Evolutionary conservation across 37 sponge, comb jelly and placozoan species (phyloP).

Genomic region (Ephydatia muelleri): DNA sequence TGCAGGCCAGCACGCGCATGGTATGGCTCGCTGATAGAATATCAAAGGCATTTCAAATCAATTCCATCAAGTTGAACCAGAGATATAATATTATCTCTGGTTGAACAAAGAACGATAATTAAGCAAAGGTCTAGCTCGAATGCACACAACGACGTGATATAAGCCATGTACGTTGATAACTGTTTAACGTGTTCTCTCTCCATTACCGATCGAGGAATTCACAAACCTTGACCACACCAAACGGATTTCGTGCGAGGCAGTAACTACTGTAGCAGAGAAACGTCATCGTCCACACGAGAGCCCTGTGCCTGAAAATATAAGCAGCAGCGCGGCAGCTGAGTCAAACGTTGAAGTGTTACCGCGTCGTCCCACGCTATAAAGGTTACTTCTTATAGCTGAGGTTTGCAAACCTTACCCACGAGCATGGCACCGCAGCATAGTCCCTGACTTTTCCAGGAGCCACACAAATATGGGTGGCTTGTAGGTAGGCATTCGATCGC

Average conservation of each 20-base stretch:
- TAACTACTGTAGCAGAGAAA: conserved; percentile 55
- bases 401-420: neutral
- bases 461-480: neutral
- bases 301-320: conserved; percentile 21
- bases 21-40: too few relatives aligned
- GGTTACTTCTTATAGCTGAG: neutral
- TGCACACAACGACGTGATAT: too few relatives aligned
- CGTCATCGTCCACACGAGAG: conserved; percentile 47
- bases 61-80: too few relatives aligned
- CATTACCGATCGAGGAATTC: too few relatives aligned
- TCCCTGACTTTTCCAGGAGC: neutral
- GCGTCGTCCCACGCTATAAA: neutral
- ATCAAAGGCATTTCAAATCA: too few relatives aligned
- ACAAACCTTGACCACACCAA: conserved; percentile 59
- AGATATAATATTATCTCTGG: too few relatives aligned
- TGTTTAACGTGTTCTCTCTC: too few relatives aligned
- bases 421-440: neutral
- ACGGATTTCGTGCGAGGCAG: conserved; percentile 70
- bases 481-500: neutral
- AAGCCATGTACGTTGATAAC: neutral
- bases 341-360: neutral
- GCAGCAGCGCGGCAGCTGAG: neutral
- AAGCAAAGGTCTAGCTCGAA: too few relatives aligned
- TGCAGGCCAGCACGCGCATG: neutral
- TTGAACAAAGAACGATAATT: too few relatives aligned